Conservation (phyloP, 2,888 invertebrate genomes). For the Ochropacha duplaris region DNA sequence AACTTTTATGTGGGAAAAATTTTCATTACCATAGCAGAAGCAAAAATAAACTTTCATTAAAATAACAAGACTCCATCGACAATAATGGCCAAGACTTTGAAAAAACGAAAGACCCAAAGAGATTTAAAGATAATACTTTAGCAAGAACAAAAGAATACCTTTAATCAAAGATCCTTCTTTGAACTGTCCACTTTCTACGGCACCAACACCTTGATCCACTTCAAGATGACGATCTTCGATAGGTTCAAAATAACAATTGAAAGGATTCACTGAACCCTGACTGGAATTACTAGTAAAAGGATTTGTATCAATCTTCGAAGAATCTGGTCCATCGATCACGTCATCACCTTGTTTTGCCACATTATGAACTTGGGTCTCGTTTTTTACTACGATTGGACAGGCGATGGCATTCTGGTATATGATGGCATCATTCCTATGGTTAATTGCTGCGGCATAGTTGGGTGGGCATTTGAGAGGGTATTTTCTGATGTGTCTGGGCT, state of each 20-base stretch:
- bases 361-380: conserved; percentile 3
- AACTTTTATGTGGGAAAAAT: too few relatives aligned
- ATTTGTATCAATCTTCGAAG: conserved; percentile 44
- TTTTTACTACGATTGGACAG: conserved; percentile 8
- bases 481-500: conserved; percentile 65
- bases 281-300: conserved; percentile 45
- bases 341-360: conserved; percentile 33
- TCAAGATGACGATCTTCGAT: conserved; percentile 9
- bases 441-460: conserved; percentile 6
- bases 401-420: conserved; percentile 65
- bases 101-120: too few relatives aligned
- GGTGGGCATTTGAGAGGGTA: conserved; percentile 56
- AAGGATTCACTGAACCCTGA: conserved; percentile 46
- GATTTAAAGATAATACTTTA: too few relatives aligned
- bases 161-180: conserved; percentile 56
- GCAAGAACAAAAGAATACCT: conserved; percentile 37
- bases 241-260: conserved; percentile 36
- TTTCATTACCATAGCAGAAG: too few relatives aligned
- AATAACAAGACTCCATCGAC: too few relatives aligned
- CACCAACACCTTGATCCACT: conserved; percentile 14
- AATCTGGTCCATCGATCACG: conserved; percentile 46
- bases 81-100: too few relatives aligned
- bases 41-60: too few relatives aligned
- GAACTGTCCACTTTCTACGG: conserved; percentile 30
- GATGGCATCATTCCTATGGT: conserved; percentile 18